phyloP scores from a whole-genome alignment of 2,888 invertebrate species.

The Drosophila histrio region DNA sequence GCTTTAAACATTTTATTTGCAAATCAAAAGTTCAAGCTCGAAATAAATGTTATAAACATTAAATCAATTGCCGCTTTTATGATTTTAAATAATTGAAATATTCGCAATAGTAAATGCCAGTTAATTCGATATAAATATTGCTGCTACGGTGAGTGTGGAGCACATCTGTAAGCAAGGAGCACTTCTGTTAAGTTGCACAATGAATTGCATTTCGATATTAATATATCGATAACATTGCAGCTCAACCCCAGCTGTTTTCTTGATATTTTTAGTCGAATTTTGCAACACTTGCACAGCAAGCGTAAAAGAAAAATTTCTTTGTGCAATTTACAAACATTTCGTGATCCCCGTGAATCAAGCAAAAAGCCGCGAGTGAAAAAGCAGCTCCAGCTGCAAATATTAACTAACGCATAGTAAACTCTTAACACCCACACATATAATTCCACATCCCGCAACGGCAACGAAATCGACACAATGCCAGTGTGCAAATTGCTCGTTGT shows the following conservation, averaged over 20 bases:
- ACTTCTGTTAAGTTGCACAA: conserved; percentile 3
- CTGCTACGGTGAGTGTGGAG: neutral
- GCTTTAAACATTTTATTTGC: conserved; percentile 21
- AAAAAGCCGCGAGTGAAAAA: conserved; percentile 49
- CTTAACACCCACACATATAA: conserved; percentile 5
- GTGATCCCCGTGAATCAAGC: conserved; percentile 25
- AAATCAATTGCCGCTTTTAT: neutral
- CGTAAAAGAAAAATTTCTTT: conserved; percentile 66
- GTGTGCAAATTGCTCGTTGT: conserved; percentile 42
- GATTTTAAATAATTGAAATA: conserved; percentile 12
- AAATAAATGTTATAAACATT: conserved; percentile 60
- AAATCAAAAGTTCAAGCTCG: conserved; percentile 39
- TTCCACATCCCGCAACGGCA: conserved; percentile 12
- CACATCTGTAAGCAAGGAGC: conserved; percentile 16
- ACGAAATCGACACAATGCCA: conserved; percentile 47
- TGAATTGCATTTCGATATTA: conserved; percentile 15
- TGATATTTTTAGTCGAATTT: conserved; percentile 32
- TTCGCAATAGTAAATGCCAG: too few species aligned
- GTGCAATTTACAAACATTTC: conserved; percentile 62
- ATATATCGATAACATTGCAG: conserved; percentile 40
- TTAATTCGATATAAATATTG: neutral
- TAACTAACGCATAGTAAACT: conserved; percentile 20
- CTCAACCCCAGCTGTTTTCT: conserved; percentile 52
- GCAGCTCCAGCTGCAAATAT: conserved; percentile 47
- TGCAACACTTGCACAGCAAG: conserved; percentile 56